Conservation (phyloP, 2,888 invertebrate species). For the Heterodera filipjevi region DNA sequence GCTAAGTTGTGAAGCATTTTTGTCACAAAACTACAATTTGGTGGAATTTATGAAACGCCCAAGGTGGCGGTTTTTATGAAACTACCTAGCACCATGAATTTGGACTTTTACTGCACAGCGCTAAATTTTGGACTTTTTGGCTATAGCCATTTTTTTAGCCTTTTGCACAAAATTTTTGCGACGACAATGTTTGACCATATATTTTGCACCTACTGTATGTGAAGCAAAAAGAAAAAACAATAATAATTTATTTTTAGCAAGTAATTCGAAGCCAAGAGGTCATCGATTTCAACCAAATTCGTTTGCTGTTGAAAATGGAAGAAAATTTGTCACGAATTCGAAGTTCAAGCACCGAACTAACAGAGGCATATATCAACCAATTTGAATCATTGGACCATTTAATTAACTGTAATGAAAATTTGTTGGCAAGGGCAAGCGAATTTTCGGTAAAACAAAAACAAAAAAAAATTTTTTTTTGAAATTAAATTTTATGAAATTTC, state of each 20-base stretch:
- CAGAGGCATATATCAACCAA: not conserved
- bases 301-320: not conserved
- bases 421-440: not conserved
- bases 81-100: too few relatives aligned
- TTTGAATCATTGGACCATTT: not conserved
- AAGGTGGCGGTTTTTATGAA: too few relatives aligned
- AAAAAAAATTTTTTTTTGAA: not conserved
- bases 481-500: not conserved
- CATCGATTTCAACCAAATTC: not conserved
- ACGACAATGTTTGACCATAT: too few relatives aligned
- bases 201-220: too few relatives aligned
- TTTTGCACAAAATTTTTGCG: too few relatives aligned
- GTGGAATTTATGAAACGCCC: too few relatives aligned
- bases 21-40: too few relatives aligned
- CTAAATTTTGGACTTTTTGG: too few relatives aligned
- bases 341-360: not conserved
- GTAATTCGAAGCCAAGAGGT: not conserved
- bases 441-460: not conserved
- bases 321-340: not conserved
- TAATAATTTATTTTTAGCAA: not conserved
- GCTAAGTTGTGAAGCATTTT: too few relatives aligned
- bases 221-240: too few relatives aligned
- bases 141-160: too few relatives aligned
- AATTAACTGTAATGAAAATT: not conserved
- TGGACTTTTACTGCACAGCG: too few relatives aligned